phyloP scores from a whole-genome alignment of 2,888 invertebrate genomes.

The Tetropium fuscum region DNA sequence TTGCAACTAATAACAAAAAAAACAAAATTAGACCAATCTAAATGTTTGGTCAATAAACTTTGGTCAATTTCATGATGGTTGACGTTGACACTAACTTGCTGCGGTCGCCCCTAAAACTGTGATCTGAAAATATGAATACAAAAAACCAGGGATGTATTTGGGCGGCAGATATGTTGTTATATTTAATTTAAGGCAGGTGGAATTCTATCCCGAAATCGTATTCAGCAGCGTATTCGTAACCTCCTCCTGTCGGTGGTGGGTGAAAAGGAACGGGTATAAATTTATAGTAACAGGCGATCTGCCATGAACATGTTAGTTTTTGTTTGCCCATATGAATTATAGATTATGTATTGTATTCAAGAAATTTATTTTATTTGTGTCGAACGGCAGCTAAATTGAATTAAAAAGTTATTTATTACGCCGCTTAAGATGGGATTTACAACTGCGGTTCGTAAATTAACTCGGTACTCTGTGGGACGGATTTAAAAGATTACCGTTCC shows the following conservation, averaged over 20 bases:
- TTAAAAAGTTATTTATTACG: slow-evolving; percentile 57
- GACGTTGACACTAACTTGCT: no score
- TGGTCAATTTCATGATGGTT: no score
- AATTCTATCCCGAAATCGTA: slow-evolving; percentile 38
- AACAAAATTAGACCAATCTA: no score
- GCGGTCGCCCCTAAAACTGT: slow-evolving; percentile 3
- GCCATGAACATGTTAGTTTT: slow-evolving; percentile 44
- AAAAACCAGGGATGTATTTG: slow-evolving; percentile 55
- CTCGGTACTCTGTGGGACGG: slow-evolving; percentile 3
- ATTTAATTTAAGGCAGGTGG: slow-evolving; percentile 42
- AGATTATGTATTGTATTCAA: slow-evolving; percentile 63
- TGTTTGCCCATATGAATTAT: slow-evolving; percentile 60
- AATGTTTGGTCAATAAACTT: no score
- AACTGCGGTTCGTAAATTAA: slow-evolving; percentile 45
- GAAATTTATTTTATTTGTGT: slow-evolving; percentile 59
- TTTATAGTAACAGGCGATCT: slow-evolving; percentile 53
- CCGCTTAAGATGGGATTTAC: slow-evolving; percentile 50
- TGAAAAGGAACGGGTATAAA: slow-evolving; percentile 51
- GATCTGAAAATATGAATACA: slow-evolving; percentile 28
- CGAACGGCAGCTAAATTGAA: slow-evolving; percentile 58
- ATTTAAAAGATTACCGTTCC: slow-evolving; percentile 11
- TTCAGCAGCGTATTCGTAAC: slow-evolving; percentile 39
- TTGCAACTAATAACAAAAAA: no score
- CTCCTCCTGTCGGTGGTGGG: slow-evolving; percentile 44
- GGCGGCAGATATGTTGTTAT: slow-evolving; percentile 62